A percentile compares a stretch with the other conserved stretches of the same genome.
Conservation (phyloP, 2,888 invertebrate genomes). For the Apotomis betuletana region DNA sequence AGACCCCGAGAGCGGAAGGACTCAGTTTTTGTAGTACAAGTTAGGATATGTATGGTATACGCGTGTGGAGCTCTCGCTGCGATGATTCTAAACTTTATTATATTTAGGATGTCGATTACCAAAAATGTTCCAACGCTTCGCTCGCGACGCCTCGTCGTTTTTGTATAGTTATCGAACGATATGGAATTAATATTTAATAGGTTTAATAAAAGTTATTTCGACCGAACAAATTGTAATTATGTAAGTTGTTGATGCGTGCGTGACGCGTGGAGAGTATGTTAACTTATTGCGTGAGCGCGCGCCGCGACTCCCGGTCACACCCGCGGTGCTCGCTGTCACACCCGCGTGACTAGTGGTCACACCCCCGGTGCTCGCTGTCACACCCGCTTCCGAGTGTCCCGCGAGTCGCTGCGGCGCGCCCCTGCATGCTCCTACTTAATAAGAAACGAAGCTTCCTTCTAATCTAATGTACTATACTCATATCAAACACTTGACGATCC, state of each 20-base stretch:
- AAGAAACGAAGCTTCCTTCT: conserved; percentile 38
- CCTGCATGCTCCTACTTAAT: conserved; percentile 8
- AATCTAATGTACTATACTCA: conserved; percentile 34
- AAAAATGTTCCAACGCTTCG: conserved; percentile 33
- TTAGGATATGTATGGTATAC: conserved; percentile 31
- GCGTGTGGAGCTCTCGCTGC: conserved; percentile 26
- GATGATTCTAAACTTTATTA: conserved; percentile 27
- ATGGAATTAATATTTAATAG: conserved; percentile 34
- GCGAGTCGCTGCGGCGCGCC: conserved; percentile 3
- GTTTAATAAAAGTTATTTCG: conserved; percentile 28
- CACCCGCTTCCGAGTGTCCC: too few relatives aligned
- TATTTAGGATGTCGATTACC: conserved; percentile 29
- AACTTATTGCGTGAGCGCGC: background rate
- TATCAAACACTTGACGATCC: conserved; percentile 35
- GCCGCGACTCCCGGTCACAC: too few relatives aligned
- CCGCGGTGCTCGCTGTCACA: too few relatives aligned
- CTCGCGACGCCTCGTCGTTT: conserved; percentile 8
- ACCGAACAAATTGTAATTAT: conserved; percentile 35
- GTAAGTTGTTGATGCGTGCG: conserved; percentile 17
- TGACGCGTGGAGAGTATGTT: conserved; percentile 11
- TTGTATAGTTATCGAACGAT: conserved; percentile 24
- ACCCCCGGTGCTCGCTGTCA: too few relatives aligned
- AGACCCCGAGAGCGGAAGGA: background rate
- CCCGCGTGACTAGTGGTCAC: too few relatives aligned
- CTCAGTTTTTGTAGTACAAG: conserved; percentile 38